Conservation (phyloP, 1,140 invertebrate genomes). For the Drosophila rhopaloa region DNA sequence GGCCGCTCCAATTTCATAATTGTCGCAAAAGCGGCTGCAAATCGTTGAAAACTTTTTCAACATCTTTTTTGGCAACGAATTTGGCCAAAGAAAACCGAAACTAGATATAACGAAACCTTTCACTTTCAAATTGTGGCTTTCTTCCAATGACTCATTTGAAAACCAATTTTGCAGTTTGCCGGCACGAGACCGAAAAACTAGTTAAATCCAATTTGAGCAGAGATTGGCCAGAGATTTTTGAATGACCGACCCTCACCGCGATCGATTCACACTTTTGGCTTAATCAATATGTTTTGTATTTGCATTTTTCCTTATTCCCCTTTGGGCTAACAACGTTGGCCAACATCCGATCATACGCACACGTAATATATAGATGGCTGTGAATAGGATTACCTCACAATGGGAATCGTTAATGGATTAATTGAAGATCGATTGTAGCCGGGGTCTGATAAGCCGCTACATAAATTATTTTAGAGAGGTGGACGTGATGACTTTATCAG, state of each 20-base stretch:
- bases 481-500: constrained; percentile 22
- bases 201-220: constrained; percentile 9
- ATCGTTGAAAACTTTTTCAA: constrained; percentile 64
- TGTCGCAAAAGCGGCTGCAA: constrained; percentile 45
- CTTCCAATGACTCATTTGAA: constrained; percentile 34
- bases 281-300: constrained; percentile 44
- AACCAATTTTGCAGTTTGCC: constrained; percentile 28
- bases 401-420: background rate
- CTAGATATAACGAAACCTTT: constrained; percentile 36
- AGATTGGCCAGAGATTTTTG: constrained; percentile 1
- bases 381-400: constrained; percentile 26
- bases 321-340: constrained; percentile 15
- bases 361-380: constrained; percentile 13
- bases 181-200: constrained; percentile 41
- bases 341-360: constrained; percentile 26
- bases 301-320: constrained; percentile 8
- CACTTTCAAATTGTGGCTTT: constrained; percentile 43
- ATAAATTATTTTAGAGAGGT: constrained; percentile 6
- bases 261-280: constrained; percentile 49
- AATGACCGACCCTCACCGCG: constrained; percentile 21
- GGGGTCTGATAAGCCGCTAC: constrained; percentile 4
- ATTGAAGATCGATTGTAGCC: constrained; percentile 15
- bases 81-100: constrained; percentile 19
- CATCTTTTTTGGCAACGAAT: constrained; percentile 24
- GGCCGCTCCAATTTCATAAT: constrained; percentile 60